Evolutionary conservation across 2,888 invertebrate species (phyloP).

Genomic region (Scelioninae gen. 2): DNA sequence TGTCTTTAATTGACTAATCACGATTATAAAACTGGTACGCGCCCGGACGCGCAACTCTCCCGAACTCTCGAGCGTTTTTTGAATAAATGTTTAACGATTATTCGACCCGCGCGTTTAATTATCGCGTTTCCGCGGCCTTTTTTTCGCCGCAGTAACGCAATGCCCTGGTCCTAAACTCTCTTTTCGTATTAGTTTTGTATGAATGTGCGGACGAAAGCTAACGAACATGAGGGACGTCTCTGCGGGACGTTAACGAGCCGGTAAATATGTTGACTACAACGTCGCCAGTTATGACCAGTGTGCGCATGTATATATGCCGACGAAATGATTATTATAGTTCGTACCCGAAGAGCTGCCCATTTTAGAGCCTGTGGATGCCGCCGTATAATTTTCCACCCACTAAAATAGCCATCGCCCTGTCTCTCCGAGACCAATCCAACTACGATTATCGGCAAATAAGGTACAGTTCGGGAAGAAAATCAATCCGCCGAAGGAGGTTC

Average conservation of each 20-base stretch:
- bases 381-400: slow-evolving; percentile 76
- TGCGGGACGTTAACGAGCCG: slow-evolving; percentile 74
- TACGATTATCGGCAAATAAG: slow-evolving; percentile 75
- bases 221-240: slow-evolving; percentile 58
- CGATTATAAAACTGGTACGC: no score
- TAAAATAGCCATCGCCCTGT: slow-evolving; percentile 74
- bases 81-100: slow-evolving; percentile 43
- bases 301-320: slow-evolving; percentile 66
- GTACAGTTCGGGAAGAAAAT: slow-evolving; percentile 71
- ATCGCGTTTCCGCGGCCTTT: slow-evolving; percentile 41
- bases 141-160: slow-evolving; percentile 53
- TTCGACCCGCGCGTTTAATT: slow-evolving; percentile 40
- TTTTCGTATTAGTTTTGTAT: slow-evolving; percentile 58
- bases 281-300: slow-evolving; percentile 61
- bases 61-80: slow-evolving; percentile 17
- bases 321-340: slow-evolving; percentile 76
- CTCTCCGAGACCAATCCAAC: slow-evolving; percentile 68
- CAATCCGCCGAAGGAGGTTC: slow-evolving; percentile 45
- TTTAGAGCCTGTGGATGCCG: slow-evolving; percentile 75
- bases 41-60: no score
- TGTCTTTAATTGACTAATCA: no score
- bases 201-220: slow-evolving; percentile 56
- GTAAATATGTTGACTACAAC: slow-evolving; percentile 75
- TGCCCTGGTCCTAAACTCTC: slow-evolving; percentile 47
- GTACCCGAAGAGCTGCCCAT: slow-evolving; percentile 75